phyloP scores from a whole-genome alignment of 2,113 vertebrate species.

The Nerophis ophidion region DNA sequence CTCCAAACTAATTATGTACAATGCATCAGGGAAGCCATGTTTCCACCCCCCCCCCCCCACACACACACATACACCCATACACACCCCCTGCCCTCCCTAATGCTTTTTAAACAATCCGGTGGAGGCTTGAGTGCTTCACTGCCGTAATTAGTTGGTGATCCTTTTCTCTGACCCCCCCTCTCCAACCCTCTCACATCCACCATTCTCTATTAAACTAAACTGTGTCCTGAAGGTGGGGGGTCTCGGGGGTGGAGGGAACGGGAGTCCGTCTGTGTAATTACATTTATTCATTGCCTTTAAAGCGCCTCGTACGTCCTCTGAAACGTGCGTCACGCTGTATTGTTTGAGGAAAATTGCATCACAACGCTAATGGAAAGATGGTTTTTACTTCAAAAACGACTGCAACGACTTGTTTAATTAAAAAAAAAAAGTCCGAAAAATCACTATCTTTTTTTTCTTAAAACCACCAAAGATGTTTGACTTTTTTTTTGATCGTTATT shows the following conservation, averaged over 20 bases:
- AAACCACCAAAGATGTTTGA: too few species aligned
- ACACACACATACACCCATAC: background rate
- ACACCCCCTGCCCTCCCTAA: slow-evolving; percentile 27
- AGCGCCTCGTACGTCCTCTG: slow-evolving; percentile 16
- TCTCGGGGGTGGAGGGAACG: slow-evolving; percentile 11
- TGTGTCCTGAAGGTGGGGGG: slow-evolving; percentile 26
- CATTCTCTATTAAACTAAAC: slow-evolving; percentile 42
- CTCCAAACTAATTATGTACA: slow-evolving; percentile 62
- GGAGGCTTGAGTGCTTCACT: slow-evolving; percentile 49
- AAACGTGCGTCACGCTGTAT: slow-evolving; percentile 8
- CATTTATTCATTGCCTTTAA: slow-evolving; percentile 35
- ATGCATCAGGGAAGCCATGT: slow-evolving; percentile 55
- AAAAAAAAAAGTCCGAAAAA: too few species aligned
- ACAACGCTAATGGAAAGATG: slow-evolving; percentile 5
- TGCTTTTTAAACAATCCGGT: slow-evolving; percentile 62
- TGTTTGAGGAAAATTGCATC: slow-evolving; percentile 27
- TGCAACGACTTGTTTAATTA: too few species aligned
- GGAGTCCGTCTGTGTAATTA: slow-evolving; percentile 33
- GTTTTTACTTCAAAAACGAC: background rate
- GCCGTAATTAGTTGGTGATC: slow-evolving; percentile 60
- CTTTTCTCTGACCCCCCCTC: slow-evolving; percentile 50
- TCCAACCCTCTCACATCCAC: slow-evolving; percentile 50
- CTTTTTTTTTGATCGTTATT: too few species aligned
- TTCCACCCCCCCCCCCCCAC: slow-evolving; percentile 13
- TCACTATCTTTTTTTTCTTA: too few species aligned